Base-by-base conservation (phyloP, 2,888 invertebrate species). In the Athripsodes cinereus region DNA sequence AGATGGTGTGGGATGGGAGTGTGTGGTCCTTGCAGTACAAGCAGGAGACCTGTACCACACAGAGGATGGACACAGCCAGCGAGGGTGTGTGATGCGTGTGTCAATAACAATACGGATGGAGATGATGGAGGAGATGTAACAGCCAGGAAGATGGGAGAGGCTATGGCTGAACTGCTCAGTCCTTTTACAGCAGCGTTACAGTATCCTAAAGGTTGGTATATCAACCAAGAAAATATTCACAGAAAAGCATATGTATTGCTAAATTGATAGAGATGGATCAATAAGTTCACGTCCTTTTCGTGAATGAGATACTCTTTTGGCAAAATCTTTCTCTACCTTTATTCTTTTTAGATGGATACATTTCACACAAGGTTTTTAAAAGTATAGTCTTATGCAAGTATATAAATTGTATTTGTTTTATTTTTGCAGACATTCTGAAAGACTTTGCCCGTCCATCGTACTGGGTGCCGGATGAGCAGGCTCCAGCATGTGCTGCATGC, bases 1-100 rank as follows among this genome's bases (percentile, higher is more conserved):
- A 82, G 90, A 53, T 78, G 84, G 0, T 91, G 91, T 70, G 90
- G 90, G 0, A 84, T 88, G 69, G 91, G 90, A 0, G 90, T 90
- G 67, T 92, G 91, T 69, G 83, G 85, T 62, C 69, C 69, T 3
- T 92, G 91, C 68, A 87, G 88, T 1, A 79, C 81, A n/a, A 78
- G 81, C 55, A 76, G 76, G 54, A 78, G 83, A 66, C 80, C 85
- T 18, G 90, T 91, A 18, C 89, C 89, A 13, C 80, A 81, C 11
- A 76, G 84, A 62, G 88, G 89, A 56, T 90, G 90, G 90, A 71
- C 74, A 8, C 74, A 76, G 19, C 82, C 85, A 1, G 89, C 88
- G 1, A 74, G 91, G 57, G 89, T 91, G 2, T 92, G 91, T 70
- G 84, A 88, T 65, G 70, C 74, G 52, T 91, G 91, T 67, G 84